Percentiles rank a stretch among this genome's conserved stretches.
Evolutionary conservation across 2,797 vertebrate species (phyloP).

Genomic region (Alectoris magna): DNA sequence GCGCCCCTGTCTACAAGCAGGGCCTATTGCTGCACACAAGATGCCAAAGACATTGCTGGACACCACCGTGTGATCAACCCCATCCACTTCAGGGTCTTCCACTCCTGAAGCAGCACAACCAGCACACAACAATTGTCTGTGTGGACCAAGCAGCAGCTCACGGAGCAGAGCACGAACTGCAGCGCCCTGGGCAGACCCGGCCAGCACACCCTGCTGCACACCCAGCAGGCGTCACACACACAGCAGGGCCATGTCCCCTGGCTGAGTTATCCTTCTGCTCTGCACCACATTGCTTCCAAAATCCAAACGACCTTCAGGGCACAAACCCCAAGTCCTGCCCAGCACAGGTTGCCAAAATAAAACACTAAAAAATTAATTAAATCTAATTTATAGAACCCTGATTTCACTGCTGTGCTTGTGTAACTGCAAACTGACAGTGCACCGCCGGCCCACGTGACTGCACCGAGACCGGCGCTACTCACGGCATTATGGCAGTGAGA

Average conservation of each 20-base stretch:
- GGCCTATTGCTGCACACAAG: background rate
- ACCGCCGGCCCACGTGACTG: background rate
- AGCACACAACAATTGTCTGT: accelerated
- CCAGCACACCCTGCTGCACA: background rate
- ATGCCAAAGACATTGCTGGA: background rate
- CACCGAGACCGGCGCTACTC: background rate
- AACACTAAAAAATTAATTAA: background rate
- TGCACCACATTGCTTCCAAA: accelerated
- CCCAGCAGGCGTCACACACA: accelerated
- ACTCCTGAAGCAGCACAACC: accelerated
- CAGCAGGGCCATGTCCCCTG: accelerated
- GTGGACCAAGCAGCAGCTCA: accelerated
- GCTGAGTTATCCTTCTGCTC: accelerated
- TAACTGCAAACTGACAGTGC: constrained; percentile 29
- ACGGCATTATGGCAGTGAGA: background rate
- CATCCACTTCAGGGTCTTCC: accelerated
- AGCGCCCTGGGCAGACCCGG: accelerated
- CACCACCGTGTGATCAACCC: accelerated
- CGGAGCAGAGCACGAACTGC: background rate
- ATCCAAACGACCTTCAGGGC: accelerated
- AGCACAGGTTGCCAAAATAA: background rate
- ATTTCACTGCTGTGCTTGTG: background rate
- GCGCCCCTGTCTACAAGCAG: accelerated
- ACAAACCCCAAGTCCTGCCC: background rate
- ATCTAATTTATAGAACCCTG: background rate